Conservation (phyloP, 2,797 vertebrate species). For the Pipistrellus pygmaeus region DNA sequence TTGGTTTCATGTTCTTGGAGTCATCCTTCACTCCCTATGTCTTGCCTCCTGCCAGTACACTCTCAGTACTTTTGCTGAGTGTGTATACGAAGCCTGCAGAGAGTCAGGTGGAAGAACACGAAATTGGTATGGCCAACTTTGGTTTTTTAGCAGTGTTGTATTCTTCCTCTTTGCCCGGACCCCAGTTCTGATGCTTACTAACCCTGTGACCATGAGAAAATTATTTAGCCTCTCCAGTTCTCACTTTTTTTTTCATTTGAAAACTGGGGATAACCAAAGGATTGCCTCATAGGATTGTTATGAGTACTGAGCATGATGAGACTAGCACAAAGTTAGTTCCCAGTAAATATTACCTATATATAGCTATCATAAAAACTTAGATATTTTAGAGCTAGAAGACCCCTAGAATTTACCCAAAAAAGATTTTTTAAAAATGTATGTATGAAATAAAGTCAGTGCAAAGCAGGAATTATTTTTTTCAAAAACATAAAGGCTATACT, state of each 20-base stretch:
- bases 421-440: neutral
- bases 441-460: neutral
- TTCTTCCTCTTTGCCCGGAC: neutral
- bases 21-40: neutral
- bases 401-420: neutral
- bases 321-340: too few species aligned
- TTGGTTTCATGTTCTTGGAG: neutral
- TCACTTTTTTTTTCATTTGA: neutral
- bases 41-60: neutral
- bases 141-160: too few species aligned
- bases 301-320: neutral
- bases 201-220: neutral
- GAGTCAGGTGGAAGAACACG: neutral
- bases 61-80: neutral
- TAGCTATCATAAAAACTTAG: neutral
- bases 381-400: neutral
- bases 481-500: neutral
- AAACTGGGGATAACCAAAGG: neutral
- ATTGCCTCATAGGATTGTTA: neutral
- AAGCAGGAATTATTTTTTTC: neutral
- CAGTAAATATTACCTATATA: neutral
- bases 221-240: neutral
- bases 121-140: neutral
- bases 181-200: neutral
- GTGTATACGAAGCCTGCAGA: neutral